Conservation (phyloP, 2,797 vertebrate genomes). For the Chromobotia macracanthus region DNA sequence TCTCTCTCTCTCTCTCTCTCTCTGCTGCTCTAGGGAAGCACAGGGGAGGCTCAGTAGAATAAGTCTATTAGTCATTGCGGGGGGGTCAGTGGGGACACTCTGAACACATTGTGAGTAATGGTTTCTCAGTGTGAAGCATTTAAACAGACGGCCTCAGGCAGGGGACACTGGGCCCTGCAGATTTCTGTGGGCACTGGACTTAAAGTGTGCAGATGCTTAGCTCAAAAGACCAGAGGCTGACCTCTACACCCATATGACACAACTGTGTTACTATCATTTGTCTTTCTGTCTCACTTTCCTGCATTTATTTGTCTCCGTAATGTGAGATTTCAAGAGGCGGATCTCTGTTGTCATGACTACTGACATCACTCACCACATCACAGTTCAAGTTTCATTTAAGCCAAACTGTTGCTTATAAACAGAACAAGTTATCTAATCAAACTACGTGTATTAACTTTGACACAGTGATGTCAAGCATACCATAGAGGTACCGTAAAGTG, state of each 20-base stretch:
- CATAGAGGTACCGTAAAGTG: no score
- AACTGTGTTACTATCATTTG: background rate
- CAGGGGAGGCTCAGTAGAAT: conserved; percentile 21
- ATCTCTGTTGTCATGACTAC: no score
- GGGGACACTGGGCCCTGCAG: background rate
- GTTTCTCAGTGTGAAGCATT: conserved; percentile 43
- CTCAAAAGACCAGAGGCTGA: background rate
- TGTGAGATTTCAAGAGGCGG: no score
- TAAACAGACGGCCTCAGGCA: conserved; percentile 2
- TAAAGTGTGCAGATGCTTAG: background rate
- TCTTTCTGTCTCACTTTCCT: background rate
- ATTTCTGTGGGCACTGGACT: conserved; percentile 1
- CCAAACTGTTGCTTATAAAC: no score
- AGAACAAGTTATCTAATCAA: no score
- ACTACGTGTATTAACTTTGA: no score
- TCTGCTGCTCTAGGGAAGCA: background rate
- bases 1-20: no score
- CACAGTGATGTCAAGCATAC: no score
- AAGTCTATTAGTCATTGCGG: conserved; percentile 29
- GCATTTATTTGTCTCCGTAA: no score
- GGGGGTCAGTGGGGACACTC: conserved; percentile 21
- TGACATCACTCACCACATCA: no score
- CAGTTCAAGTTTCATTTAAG: no score
- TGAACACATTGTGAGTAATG: conserved; percentile 40
- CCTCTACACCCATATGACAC: background rate